phyloP scores from a whole-genome alignment of 1,140 invertebrate species.

The Frieseomelitta varia region DNA sequence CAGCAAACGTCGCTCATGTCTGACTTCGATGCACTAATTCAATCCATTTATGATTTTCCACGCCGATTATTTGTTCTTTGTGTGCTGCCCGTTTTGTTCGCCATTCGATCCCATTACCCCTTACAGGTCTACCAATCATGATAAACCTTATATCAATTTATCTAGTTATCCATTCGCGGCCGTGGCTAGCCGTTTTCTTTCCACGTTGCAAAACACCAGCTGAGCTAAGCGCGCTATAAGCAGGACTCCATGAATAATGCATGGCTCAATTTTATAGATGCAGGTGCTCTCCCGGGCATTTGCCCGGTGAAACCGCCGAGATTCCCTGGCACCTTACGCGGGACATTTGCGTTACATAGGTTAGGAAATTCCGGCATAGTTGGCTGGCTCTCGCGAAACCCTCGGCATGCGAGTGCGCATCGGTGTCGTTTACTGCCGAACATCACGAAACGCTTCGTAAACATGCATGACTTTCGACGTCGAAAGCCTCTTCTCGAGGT shows the following conservation, averaged over 20 bases:
- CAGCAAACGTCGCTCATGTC: background rate
- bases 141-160: constrained; percentile 51
- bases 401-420: constrained; percentile 37
- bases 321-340: constrained; percentile 61
- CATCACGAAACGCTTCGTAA: constrained; percentile 18
- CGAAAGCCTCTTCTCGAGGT: background rate
- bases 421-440: constrained; percentile 35
- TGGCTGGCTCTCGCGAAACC: constrained; percentile 23
- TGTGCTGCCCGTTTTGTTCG: constrained; percentile 5
- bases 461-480: constrained; percentile 1
- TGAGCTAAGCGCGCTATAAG: constrained; percentile 57
- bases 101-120: constrained; percentile 31
- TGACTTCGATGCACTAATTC: background rate
- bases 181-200: constrained; percentile 38
- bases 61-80: background rate
- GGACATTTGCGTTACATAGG: constrained; percentile 53
- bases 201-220: constrained; percentile 59
- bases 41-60: background rate
- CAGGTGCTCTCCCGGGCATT: constrained; percentile 60
- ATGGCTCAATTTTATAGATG: constrained; percentile 68
- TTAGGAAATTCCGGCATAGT: constrained; percentile 61
- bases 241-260: constrained; percentile 67
- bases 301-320: constrained; percentile 58
- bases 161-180: constrained; percentile 47
- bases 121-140: constrained; percentile 39